Evolutionary conservation across 2,113 vertebrate species (phyloP), one percentile per base, ranked within the genome.

Genomic region (Dolichallabes microphthalmus): DNA sequence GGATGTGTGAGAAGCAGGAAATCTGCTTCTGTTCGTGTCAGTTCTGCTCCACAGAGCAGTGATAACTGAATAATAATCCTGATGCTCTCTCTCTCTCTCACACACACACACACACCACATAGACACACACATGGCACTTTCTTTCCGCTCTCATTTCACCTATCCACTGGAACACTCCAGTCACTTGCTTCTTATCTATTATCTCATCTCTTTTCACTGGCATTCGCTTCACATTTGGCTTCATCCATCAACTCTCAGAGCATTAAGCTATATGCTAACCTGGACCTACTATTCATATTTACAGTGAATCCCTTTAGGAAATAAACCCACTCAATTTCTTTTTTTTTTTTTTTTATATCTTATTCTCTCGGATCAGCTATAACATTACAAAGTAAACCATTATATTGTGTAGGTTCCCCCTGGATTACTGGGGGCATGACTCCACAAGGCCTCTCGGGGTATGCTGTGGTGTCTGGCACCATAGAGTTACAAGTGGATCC

Each of bases 61-160:
- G 94, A 94, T 94, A 94, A 94, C 94, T 93, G 92, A 94, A 94
- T 95, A 95, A 94, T 94, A 94, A 94, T 93, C 91, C 92, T 87
- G 91, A 86, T 86, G 85, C 83, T 63, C 83, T 73, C 79, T 68
- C 75, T 83, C 82, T 80, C 81, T 86, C 57, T 73, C 64, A 61
- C 87, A 86, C 83, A 50, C 81, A 81, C 82, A 69, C 80, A 52
- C 75, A 68, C 57, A 68, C 82, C 82, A 69, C 80, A 52, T 68
- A 75, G 32, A 68, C 82, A 39, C 61, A n/a, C 79, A 63, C 78
- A 71, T 10, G 27, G 32, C 78, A 71, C 71, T 84, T 60, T 39
- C 74, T 86, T 78, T 63, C 66, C 81, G n/a, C 76, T 85, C 73
- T 85, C 77, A 55, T 90, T 82, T 76, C 71, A 79, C 84, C 77